Evolutionary conservation across 2,797 vertebrate species (phyloP).

Genomic region (Zalophus californianus): DNA sequence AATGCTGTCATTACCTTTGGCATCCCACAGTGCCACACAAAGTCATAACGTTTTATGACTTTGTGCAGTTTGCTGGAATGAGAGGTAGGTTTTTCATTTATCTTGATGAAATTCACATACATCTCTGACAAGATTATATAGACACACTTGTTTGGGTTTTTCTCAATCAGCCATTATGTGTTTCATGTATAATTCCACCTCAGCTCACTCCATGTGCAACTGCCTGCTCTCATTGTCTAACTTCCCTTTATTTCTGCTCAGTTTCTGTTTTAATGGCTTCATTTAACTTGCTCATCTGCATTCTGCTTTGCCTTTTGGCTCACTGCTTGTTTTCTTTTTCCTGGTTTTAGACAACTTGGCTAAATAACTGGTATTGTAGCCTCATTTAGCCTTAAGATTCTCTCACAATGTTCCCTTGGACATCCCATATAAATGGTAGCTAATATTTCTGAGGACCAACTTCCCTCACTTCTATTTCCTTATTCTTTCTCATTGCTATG

Average conservation of each 20-base stretch:
- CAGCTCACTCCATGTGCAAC: not conserved
- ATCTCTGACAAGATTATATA: not conserved
- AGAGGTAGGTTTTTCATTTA: not conserved
- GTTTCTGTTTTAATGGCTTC: not conserved
- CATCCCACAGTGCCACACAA: not conserved
- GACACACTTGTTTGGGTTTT: not conserved
- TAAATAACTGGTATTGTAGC: not conserved
- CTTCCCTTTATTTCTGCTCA: not conserved
- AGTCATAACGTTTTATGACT: not conserved
- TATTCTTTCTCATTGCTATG: not conserved
- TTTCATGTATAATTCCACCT: not conserved
- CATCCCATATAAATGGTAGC: not conserved
- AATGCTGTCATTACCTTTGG: not conserved
- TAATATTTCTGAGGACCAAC: not conserved
- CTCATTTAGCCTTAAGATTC: not conserved
- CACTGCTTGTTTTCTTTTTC: not conserved
- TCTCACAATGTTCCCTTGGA: not conserved
- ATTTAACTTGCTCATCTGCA: not conserved
- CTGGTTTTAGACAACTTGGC: not conserved
- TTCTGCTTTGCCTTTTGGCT: not conserved
- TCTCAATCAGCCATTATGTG: not conserved
- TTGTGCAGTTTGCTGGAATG: not conserved
- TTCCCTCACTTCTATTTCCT: not conserved
- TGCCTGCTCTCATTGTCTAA: not conserved
- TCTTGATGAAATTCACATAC: not conserved